Conservation (phyloP, 1,140 invertebrate genomes). For the Tachypleus tridentatus region DNA sequence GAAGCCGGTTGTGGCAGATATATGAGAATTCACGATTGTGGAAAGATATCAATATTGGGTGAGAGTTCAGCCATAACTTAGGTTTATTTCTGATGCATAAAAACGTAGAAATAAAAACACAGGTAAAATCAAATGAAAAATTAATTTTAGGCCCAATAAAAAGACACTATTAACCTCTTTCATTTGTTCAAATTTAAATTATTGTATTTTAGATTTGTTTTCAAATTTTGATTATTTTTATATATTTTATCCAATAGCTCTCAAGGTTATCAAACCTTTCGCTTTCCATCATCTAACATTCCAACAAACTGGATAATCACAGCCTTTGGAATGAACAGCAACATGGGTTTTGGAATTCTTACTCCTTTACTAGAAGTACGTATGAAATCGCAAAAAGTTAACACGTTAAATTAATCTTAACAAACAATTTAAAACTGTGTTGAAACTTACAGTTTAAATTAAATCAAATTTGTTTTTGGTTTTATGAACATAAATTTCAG, state of each 20-base stretch:
- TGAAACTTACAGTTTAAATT: too few relatives aligned
- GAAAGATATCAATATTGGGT: conserved; percentile 86
- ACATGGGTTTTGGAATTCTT: conserved; percentile 73
- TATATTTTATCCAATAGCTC: conserved; percentile 39
- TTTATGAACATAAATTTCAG: conserved; percentile 63
- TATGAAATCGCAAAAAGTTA: too few relatives aligned
- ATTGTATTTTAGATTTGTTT: neutral
- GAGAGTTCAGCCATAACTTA: conserved; percentile 8
- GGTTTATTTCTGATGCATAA: neutral
- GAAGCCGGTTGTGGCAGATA: conserved; percentile 70
- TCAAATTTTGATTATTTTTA: neutral
- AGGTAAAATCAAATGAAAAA: too few relatives aligned
- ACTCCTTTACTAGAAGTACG: conserved; percentile 29
- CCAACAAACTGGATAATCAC: conserved; percentile 88
- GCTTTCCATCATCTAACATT: conserved; percentile 61
- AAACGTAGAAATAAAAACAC: too few relatives aligned
- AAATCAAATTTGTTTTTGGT: conserved; percentile 35
- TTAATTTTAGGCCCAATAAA: neutral
- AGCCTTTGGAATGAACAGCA: conserved; percentile 76
- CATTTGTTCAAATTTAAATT: neutral
- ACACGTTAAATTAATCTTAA: too few relatives aligned
- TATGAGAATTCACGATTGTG: conserved; percentile 92
- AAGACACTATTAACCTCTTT: too few relatives aligned
- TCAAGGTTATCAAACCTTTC: conserved; percentile 65
- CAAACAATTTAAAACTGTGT: too few relatives aligned